Base-by-base conservation (phyloP, 2,113 vertebrate genomes). In the Hippocampus comes region DNA sequence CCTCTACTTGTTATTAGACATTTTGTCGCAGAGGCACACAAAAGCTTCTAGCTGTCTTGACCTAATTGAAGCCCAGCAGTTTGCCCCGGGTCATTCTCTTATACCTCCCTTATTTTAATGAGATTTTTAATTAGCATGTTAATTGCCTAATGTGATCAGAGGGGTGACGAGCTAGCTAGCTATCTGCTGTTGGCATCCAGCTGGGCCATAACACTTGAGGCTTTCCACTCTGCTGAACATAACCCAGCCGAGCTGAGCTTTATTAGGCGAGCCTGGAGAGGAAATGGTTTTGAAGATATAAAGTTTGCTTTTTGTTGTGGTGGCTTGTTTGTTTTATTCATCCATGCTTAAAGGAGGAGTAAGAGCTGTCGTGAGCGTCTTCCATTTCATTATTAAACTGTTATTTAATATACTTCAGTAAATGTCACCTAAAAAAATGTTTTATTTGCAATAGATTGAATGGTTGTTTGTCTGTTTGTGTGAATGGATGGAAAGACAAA, bases 111-210 rank as follows among this genome's bases (percentile, higher is more conserved):
- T 88, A 91, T 91, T 93, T 92, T 92, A 93, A 93, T 93, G 85
- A 91, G 90, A 89, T 92, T 93, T 93, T 93, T 93, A 92, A 93
- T 93, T 92, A 92, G 90, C 87, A 90, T 92, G 91, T 86, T 93
- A 93, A 93, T 93, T 93, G 91, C 87, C 87, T 89, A 91, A 91
- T 81, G 85, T 86, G 87, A 91, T 90, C 90, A 90, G 89, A 61
- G 46, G 88, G 89, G 82, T 71, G 80, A 85, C 72, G 76, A 82
- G 86, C 88, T 90, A 83, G 87, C 82, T 77, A 74, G 84, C 78
- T 90, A 89, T 86, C 88, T 83, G 85, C 74, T 84, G 78, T 71
- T 84, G 84, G 87, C 80, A 70, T 84, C 84, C 89, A 88, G 76
- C 89, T 86, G 86, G 74, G 86, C 82, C 68, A 71, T 77, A 71